Base-by-base conservation (phyloP, 2,797 vertebrate genomes). In the Hoplostethus mediterraneus region DNA sequence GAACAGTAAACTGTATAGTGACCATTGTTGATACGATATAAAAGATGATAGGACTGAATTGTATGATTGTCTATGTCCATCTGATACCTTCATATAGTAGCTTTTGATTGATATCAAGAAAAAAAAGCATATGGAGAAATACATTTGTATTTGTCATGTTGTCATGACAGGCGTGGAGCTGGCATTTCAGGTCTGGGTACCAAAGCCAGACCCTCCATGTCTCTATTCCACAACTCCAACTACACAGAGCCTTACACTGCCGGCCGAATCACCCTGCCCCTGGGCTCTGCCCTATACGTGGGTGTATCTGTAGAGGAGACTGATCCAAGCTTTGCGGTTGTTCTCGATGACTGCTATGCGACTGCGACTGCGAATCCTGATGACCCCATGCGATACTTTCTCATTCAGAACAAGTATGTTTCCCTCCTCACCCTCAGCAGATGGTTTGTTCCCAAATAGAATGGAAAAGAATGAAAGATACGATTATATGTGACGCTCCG, bases 371-470 rank as follows among this genome's bases (percentile, higher is more conserved):
- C 66, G 3, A 72, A 89, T 49, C 71, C 75, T n/a, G 3, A 67
- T 0, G 81, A 93, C 60, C 63, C 80, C 1, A 14, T n/a, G 44
- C 82, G 69, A 61, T 91, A 94, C 72, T 80, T 72, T 72, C 78
- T 96, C 47, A 95, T 96, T 74, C 75, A 71, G 53, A 91, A 95
- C 81, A 91, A 92, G 95, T 95, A 81, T 36, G 78, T 59, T 8
- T 44, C 17, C 51, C 21, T 66, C 0, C 6, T 14, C 4, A 62
- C 6, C 53, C 2, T 62, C 16, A 33, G 42, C n/a, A 64, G 9
- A 40, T 12, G 42, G 49, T 13, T 69, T 60, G 28, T 28, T 13
- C 7, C 59, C 6, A 25, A 14, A 25, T 13, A 42, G 13, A 40
- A 54, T 48, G 9, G 12, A 58, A 48, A 33, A 16, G 13, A 28